These are phyloP conservation scores for Scomber colias DNA, from an alignment of 2,113 vertebrate species.

Conservation along the genomic window DNA sequence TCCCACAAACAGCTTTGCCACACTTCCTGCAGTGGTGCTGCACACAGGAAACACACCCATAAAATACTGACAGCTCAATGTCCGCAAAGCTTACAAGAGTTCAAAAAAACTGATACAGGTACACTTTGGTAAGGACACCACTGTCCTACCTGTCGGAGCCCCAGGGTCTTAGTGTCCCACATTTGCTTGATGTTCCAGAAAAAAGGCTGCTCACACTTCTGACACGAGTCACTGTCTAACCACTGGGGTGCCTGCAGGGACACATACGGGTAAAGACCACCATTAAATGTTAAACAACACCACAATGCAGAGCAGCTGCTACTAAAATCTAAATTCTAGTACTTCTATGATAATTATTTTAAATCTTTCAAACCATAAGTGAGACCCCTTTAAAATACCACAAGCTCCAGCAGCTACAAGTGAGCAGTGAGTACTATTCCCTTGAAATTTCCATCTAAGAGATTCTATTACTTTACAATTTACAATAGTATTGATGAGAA, in stretches of 20 bases:
- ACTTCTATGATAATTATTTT: no score
- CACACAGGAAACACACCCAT: slow-evolving; percentile 45
- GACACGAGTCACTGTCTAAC: slow-evolving; percentile 97
- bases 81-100: background rate
- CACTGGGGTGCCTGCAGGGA: slow-evolving; percentile 93
- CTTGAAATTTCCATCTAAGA: no score
- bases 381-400: background rate
- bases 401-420: no score
- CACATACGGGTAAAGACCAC: background rate
- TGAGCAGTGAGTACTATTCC: no score
- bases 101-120: background rate
- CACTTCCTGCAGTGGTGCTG: slow-evolving; percentile 99
- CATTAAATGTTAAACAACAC: background rate
- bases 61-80: background rate
- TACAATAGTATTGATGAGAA: no score
- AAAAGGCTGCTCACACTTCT: slow-evolving; percentile 97
- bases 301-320: background rate
- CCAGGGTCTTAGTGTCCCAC: slow-evolving; percentile 97
- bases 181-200: slow-evolving; percentile 99
- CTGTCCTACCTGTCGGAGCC: slow-evolving; percentile 91
- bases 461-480: no score
- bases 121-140: background rate
- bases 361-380: background rate
- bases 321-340: background rate
- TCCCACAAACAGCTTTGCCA: slow-evolving; percentile 95